Evolutionary conservation across 2,113 vertebrate species (phyloP).

Genomic region (Copsychus sechellarum): DNA sequence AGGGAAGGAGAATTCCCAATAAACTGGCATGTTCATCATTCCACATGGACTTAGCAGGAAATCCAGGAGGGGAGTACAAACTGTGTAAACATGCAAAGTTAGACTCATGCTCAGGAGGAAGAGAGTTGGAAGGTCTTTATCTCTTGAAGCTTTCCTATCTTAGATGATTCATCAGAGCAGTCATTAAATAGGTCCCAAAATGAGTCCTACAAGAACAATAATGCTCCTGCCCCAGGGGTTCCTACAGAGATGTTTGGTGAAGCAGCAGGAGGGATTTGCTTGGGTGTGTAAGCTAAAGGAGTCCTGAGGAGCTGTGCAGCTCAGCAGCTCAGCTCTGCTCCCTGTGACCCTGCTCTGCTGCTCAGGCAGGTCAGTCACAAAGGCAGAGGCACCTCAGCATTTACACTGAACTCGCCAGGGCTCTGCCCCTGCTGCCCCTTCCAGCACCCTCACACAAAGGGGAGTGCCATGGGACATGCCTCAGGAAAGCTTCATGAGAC

Average conservation of each 20-base stretch:
- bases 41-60: background rate
- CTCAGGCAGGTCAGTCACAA: fast-evolving
- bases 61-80: background rate
- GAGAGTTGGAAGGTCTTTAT: background rate
- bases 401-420: background rate
- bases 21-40: background rate
- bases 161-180: background rate
- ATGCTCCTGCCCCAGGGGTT: fast-evolving
- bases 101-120: background rate
- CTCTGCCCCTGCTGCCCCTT: background rate
- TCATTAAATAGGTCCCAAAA: background rate
- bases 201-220: background rate
- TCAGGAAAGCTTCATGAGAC: background rate
- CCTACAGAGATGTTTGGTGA: background rate
- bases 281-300: background rate
- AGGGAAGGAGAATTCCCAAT: background rate
- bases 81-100: background rate
- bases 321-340: background rate
- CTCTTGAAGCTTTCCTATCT: background rate
- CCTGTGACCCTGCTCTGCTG: background rate
- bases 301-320: background rate
- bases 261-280: background rate
- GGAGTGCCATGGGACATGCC: fast-evolving
- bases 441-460: background rate
- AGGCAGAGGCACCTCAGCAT: background rate